These are phyloP conservation scores for Brachionus manjavacas DNA, from an alignment of 1,140 invertebrate species.

Conservation along the genomic window DNA sequence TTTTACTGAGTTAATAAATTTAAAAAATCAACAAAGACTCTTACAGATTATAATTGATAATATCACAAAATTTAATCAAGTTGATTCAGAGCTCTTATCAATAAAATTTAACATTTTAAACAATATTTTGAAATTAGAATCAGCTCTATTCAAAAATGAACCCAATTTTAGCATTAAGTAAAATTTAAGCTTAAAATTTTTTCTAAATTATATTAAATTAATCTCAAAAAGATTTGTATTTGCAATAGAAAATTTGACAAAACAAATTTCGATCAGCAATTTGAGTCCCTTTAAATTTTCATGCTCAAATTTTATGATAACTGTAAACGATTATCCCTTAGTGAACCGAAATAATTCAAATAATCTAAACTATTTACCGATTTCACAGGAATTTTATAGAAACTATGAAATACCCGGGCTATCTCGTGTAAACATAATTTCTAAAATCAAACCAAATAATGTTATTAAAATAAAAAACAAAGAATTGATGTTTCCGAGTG, in stretches of 20 bases:
- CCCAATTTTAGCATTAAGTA: background rate
- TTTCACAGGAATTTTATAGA: slow-evolving; percentile 28
- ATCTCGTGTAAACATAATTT: background rate
- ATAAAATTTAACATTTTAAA: background rate
- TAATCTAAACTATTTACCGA: background rate
- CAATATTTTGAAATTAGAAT: background rate
- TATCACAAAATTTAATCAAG: background rate
- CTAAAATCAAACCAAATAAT: background rate
- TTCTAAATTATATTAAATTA: background rate
- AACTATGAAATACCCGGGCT: background rate
- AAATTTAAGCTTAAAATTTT: background rate
- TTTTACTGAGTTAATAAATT: background rate
- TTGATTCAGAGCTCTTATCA: background rate
- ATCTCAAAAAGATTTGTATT: background rate
- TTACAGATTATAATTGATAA: background rate
- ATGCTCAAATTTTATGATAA: background rate
- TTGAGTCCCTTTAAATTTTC: background rate
- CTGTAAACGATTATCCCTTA: background rate
- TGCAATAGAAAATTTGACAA: background rate
- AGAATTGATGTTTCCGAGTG: background rate
- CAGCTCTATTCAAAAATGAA: background rate
- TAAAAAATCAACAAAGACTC: background rate
- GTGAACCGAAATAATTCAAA: background rate
- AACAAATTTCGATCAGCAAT: background rate
- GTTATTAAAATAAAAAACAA: background rate